These are phyloP conservation scores for Athetis lepigone DNA, from an alignment of 2,888 invertebrate species.

Conservation along the genomic window DNA sequence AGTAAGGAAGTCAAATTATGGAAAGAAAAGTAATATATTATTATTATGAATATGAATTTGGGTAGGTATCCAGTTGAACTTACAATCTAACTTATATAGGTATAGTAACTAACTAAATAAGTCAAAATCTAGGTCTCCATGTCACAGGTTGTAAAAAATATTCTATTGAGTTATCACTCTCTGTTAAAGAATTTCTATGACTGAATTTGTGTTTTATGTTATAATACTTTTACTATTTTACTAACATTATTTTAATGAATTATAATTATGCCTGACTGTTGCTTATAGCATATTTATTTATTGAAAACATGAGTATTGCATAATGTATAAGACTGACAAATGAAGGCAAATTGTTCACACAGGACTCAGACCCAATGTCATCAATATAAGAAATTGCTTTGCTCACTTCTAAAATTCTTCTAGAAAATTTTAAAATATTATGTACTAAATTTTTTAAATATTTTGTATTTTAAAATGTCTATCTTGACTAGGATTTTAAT, in stretches of 20 bases:
- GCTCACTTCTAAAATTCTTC: constrained; percentile 2
- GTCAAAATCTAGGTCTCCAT: too few relatives aligned
- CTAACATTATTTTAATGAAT: constrained; percentile 1
- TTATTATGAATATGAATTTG: neutral
- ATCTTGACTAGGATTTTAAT: neutral
- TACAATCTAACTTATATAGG: too few relatives aligned
- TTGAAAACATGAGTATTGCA: too few relatives aligned
- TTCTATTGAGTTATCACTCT: too few relatives aligned
- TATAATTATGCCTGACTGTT: neutral
- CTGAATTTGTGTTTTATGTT: too few relatives aligned
- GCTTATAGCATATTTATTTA: constrained; percentile 1
- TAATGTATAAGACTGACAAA: constrained; percentile 30
- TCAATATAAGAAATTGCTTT: constrained; percentile 20
- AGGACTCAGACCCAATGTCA: constrained; percentile 39
- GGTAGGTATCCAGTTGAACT: neutral
- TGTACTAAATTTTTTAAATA: neutral
- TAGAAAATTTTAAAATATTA: constrained; percentile 5
- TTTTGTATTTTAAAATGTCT: constrained; percentile 5
- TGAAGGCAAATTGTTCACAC: constrained; percentile 11
- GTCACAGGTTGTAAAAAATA: too few relatives aligned
- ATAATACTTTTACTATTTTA: neutral
- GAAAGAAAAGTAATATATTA: neutral
- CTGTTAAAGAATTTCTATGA: too few relatives aligned
- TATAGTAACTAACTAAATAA: too few relatives aligned
- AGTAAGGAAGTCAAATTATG: constrained; percentile 22